Percentiles rank a stretch among this genome's conserved stretches.
Conservation (phyloP, 2,797 vertebrate genomes). For the Urosaurus nigricauda region DNA sequence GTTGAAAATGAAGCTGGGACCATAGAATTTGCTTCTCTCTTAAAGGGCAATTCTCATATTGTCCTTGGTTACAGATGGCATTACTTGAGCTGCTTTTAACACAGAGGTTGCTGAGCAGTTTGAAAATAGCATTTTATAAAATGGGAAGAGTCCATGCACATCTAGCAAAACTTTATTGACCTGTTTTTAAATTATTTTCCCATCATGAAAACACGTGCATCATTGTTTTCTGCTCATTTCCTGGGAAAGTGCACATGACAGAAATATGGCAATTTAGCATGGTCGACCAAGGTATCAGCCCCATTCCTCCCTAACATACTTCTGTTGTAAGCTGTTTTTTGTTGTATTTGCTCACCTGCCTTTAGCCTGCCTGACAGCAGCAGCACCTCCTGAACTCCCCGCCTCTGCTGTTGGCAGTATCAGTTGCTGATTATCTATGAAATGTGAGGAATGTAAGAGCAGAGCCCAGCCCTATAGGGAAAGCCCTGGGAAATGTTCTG, state of each 20-base stretch:
- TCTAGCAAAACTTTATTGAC: background rate
- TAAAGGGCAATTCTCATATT: background rate
- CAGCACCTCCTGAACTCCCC: rapidly evolving
- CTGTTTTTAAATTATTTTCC: background rate
- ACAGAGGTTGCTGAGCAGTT: background rate
- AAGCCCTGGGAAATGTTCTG: background rate
- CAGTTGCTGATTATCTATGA: conserved; percentile 73
- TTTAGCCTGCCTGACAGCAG: background rate
- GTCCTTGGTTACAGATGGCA: background rate
- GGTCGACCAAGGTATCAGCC: background rate
- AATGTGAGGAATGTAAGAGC: conserved; percentile 74
- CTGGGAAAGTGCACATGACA: background rate
- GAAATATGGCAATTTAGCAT: background rate
- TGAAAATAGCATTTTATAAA: background rate
- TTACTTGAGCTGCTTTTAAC: background rate
- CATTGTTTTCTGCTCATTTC: background rate
- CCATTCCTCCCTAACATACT: background rate
- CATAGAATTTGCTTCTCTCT: background rate
- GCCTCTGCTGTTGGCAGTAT: conserved; percentile 23
- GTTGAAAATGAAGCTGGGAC: background rate
- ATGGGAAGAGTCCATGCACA: background rate
- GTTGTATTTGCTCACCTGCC: rapidly evolving
- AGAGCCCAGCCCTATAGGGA: background rate
- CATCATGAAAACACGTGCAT: background rate
- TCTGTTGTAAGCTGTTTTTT: background rate